Evolutionary conservation across 2,888 invertebrate genomes (phyloP), one percentile per base, ranked within the genome.

Genomic region (Bibio marci): DNA sequence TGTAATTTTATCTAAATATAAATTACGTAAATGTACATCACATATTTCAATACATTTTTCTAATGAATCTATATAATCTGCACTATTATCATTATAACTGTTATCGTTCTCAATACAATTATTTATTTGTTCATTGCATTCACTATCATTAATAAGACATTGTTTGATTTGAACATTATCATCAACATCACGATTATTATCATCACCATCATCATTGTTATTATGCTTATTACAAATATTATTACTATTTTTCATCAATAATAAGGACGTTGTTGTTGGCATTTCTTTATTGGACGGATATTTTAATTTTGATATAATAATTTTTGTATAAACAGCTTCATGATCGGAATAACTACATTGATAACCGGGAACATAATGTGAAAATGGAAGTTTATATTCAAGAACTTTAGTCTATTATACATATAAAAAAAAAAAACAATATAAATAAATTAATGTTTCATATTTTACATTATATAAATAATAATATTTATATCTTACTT

Each of bases 341-440:
- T 91, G 91, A 58, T 92, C 91, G 0, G 91, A 90, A 59, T 77
- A 90, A 49, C 87, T 87, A 50, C 77, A 82, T 38, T 65, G 54
- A 45, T 70, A 62, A 17, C 69, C 71, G 0, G 86, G 81, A 28
- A 90, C 76, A 49, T 77, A 67, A 38, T 74, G 67, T 46, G 80
- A 75, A 45, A 87, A 66, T 1, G 88, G 85, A 45, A 80, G 70
- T 10, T 66, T 63, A 52, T 78, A 81, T 45, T 70, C 67, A 4
- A 60, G 49, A 33, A 71, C 59, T 19, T 62, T 57, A 10, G 69
- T 52, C 52, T 66, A 37, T 37, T 45, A 37, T 22, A 22, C 22
- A 22, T 22, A 22, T n/a, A n/a, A n/a, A n/a, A n/a, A 48, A 18
- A 52, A 37, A 2, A 19, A 35, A 19, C 4, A 26, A 32, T 14